Percentiles rank a stretch among this genome's conserved stretches.
Conservation (phyloP, 2,113 vertebrate genomes). For the Apodemus sylvaticus region DNA sequence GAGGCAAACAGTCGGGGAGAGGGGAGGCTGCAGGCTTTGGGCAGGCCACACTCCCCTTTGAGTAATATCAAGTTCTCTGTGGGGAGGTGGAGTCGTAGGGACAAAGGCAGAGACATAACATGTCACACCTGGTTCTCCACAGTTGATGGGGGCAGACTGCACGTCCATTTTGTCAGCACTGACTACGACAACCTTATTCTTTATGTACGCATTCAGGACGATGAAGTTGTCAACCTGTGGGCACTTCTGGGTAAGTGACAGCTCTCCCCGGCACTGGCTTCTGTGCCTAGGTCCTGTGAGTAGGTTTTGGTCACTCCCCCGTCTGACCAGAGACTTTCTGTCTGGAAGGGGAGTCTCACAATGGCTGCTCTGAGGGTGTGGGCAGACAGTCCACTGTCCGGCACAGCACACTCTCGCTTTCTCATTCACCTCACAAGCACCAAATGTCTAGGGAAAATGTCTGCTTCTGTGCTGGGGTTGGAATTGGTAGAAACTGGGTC, state of each 20-base stretch:
- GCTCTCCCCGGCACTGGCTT: neutral
- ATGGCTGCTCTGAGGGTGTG: fast-evolving
- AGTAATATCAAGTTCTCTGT: fast-evolving
- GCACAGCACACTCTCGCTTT: fast-evolving
- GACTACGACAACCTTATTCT: slow-evolving; percentile 26
- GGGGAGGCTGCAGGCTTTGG: neutral
- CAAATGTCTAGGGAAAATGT: neutral
- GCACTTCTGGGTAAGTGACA: slow-evolving; percentile 24
- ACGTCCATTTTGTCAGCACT: neutral
- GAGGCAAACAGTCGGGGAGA: neutral
- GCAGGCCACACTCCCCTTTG: fast-evolving
- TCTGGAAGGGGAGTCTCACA: fast-evolving
- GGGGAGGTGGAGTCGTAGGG: neutral
- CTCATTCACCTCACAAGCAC: too few species aligned
- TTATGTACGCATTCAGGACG: neutral
- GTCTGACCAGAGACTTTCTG: too few species aligned
- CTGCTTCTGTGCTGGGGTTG: neutral
- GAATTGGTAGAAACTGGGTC: neutral
- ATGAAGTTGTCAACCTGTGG: slow-evolving; percentile 19
- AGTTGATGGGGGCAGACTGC: neutral
- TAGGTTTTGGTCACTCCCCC: neutral
- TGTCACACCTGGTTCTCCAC: neutral
- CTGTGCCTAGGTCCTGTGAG: neutral
- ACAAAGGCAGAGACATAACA: fast-evolving
- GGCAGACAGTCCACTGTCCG: neutral